Percentiles rank a stretch among this genome's conserved stretches.
Evolutionary conservation across 2,797 vertebrate genomes (phyloP).

Genomic region (Agapornis canus): DNA sequence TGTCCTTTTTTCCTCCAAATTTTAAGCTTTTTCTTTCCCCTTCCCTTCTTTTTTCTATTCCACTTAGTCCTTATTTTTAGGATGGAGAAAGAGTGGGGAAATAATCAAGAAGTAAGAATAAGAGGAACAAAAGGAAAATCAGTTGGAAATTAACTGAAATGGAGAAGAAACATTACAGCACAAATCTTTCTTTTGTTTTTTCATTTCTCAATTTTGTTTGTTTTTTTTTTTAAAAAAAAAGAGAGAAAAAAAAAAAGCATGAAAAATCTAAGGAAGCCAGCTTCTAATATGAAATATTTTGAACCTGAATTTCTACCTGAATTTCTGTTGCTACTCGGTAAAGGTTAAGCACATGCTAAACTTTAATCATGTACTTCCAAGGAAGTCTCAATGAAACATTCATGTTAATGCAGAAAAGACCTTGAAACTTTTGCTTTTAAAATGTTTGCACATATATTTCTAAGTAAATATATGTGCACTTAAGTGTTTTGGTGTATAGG

Average conservation of each 20-base stretch:
- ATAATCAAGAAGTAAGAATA: background rate
- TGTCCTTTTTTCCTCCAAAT: background rate
- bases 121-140: background rate
- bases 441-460: background rate
- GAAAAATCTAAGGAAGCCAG: background rate
- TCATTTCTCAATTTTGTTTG: background rate
- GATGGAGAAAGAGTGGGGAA: fast-evolving
- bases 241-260: background rate
- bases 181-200: background rate
- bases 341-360: background rate
- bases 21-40: background rate
- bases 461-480: background rate
- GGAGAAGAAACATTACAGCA: background rate
- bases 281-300: background rate
- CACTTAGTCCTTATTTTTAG: fast-evolving
- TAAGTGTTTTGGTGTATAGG: background rate
- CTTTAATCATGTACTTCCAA: background rate
- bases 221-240: no score
- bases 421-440: background rate
- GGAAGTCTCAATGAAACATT: background rate
- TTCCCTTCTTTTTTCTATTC: fast-evolving
- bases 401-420: background rate
- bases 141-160: background rate
- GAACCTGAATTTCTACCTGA: background rate
- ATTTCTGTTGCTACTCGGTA: background rate